These are phyloP conservation scores for Brachyptera putata DNA, from an alignment of 2,888 invertebrate genomes.

Conservation along the genomic window DNA sequence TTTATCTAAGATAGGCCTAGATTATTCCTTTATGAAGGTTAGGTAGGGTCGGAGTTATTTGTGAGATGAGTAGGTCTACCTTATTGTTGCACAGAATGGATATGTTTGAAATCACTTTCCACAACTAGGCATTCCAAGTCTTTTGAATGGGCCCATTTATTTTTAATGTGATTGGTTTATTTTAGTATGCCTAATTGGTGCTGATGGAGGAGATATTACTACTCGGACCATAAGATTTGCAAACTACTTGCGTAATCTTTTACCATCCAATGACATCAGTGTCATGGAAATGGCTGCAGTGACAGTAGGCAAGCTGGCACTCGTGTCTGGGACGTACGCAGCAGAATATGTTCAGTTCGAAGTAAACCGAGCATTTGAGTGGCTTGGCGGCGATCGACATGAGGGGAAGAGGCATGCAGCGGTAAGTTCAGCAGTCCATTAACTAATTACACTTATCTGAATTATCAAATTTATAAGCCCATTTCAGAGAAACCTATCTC, in stretches of 20 bases:
- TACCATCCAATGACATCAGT: conserved; percentile 85
- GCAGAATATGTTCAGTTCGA: conserved; percentile 98
- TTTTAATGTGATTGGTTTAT: too few species aligned
- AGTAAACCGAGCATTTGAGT: conserved; percentile 92
- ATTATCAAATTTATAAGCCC: too few species aligned
- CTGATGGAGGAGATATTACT: conserved; percentile 88
- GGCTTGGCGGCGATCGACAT: conserved; percentile 85
- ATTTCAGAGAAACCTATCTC: background rate
- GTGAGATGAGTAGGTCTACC: too few species aligned
- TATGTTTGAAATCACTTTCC: too few species aligned
- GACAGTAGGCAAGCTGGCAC: conserved; percentile 88
- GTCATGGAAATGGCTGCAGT: conserved; percentile 96
- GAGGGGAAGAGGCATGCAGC: conserved; percentile 91
- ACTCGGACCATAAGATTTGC: conserved; percentile 88
- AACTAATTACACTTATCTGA: background rate
- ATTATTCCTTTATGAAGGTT: too few species aligned
- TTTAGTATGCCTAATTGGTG: conserved; percentile 86
- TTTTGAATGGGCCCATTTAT: too few species aligned
- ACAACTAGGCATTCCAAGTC: too few species aligned
- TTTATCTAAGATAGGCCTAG: too few species aligned
- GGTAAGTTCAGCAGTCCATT: conserved; percentile 47
- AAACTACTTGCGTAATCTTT: conserved; percentile 82
- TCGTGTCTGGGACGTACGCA: conserved; percentile 87
- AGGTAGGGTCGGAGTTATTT: too few species aligned
- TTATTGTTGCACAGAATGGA: too few species aligned